These are phyloP conservation scores for Tamandua tetradactyla DNA, from an alignment of 2,797 vertebrate species.

Conservation along the genomic window DNA sequence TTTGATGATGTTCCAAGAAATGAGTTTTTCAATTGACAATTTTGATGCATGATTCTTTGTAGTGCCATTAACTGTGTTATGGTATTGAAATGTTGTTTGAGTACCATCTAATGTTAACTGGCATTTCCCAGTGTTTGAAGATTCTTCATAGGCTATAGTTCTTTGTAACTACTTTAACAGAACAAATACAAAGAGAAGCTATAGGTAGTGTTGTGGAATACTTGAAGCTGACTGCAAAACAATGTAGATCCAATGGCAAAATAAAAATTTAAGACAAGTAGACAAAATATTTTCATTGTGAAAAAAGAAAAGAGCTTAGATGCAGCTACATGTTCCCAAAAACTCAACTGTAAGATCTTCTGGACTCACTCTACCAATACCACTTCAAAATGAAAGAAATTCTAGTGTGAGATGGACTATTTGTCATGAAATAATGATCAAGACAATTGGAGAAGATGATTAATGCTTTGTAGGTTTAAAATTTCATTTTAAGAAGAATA, in stretches of 20 bases:
- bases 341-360: not conserved
- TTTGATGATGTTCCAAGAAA: constrained; percentile 24
- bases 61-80: not conserved
- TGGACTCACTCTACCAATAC: not conserved
- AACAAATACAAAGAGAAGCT: not conserved
- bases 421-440: constrained; percentile 13
- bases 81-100: not conserved
- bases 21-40: too few relatives aligned
- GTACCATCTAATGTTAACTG: not conserved
- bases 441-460: not conserved
- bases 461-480: not conserved
- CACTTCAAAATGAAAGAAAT: not conserved
- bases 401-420: not conserved
- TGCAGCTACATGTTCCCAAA: not conserved
- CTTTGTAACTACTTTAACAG: constrained; percentile 16
- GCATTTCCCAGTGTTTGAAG: constrained; percentile 5
- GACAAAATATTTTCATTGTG: not conserved
- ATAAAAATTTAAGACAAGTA: not conserved
- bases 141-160: not conserved
- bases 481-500: constrained; percentile 24
- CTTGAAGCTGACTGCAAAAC: not conserved
- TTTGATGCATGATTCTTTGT: not conserved
- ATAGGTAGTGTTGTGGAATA: not conserved
- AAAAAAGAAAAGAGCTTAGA: not conserved
- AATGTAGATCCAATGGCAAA: constrained; percentile 37